A percentile compares a stretch with the other conserved stretches of the same genome.
These are phyloP conservation scores for Pteropus alecto DNA, from an alignment of 2,113 vertebrate genomes.

Conservation along the genomic window DNA sequence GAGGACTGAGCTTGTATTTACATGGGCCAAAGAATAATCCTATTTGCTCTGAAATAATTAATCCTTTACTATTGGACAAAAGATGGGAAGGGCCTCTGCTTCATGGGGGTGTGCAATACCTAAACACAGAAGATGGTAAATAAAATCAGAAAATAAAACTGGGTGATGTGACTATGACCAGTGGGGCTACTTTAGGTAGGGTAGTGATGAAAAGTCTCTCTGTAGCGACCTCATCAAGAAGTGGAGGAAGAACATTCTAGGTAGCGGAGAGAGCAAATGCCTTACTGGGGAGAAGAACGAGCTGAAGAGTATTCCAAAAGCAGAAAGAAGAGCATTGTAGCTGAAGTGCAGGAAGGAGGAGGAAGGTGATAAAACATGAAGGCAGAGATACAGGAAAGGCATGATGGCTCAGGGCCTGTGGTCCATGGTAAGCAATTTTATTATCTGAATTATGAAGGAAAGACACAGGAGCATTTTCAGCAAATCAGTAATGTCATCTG, in stretches of 20 bases:
- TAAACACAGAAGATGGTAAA: neutral
- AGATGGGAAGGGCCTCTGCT: neutral
- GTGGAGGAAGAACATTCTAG: neutral
- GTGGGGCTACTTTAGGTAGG: neutral
- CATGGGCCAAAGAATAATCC: neutral
- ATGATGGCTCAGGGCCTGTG: neutral
- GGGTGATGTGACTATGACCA: neutral
- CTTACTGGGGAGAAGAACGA: neutral
- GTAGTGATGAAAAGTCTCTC: neutral
- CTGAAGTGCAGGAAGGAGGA: neutral
- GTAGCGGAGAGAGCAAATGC: neutral
- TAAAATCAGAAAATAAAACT: neutral
- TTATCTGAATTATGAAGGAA: neutral
- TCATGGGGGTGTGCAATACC: neutral
- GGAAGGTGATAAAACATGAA: neutral
- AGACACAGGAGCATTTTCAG: neutral
- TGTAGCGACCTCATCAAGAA: neutral
- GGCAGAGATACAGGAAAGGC: neutral
- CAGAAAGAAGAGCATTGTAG: neutral
- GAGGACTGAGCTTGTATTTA: neutral
- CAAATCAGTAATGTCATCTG: constrained; percentile 11
- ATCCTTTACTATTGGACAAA: neutral
- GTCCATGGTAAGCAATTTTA: neutral
- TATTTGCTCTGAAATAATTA: neutral
- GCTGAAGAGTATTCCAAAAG: neutral